These are phyloP conservation scores for Alloplasta piceator DNA, from an alignment of 2,888 invertebrate species.

Conservation along the genomic window DNA sequence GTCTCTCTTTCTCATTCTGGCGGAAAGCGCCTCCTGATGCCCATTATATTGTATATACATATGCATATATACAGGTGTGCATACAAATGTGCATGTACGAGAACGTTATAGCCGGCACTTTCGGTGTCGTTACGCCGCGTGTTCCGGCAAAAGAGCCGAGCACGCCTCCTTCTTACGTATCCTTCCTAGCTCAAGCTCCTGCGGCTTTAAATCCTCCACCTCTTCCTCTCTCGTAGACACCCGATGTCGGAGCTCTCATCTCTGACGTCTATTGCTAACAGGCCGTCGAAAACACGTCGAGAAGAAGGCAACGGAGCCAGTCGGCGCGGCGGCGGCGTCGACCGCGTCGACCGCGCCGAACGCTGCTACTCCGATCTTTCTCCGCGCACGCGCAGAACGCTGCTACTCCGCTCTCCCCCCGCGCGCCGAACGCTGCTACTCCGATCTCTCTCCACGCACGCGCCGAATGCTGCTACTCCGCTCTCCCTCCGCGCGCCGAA, in stretches of 20 bases:
- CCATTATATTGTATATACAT: conserved; percentile 16
- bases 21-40: conserved; percentile 5
- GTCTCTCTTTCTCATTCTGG: conserved; percentile 22
- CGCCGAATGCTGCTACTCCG: no score
- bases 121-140: conserved; percentile 61
- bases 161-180: conserved; percentile 51
- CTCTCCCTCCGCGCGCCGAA: no score
- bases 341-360: no score
- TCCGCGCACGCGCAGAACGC: no score
- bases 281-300: no score
- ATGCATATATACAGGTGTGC: conserved; percentile 37
- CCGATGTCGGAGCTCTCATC: no score
- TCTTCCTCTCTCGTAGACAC: no score
- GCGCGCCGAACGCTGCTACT: no score
- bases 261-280: no score
- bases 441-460: no score
- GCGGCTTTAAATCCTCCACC: conserved; percentile 24
- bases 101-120: conserved; percentile 57
- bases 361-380: no score
- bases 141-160: conserved; percentile 53
- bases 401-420: conserved; percentile 59
- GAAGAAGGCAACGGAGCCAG: conserved; percentile 47
- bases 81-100: no score
- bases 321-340: conserved; percentile 51
- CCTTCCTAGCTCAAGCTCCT: conserved; percentile 49